These are phyloP conservation scores for Synergus japonicus DNA, from an alignment of 2,888 invertebrate species.

Conservation along the genomic window DNA sequence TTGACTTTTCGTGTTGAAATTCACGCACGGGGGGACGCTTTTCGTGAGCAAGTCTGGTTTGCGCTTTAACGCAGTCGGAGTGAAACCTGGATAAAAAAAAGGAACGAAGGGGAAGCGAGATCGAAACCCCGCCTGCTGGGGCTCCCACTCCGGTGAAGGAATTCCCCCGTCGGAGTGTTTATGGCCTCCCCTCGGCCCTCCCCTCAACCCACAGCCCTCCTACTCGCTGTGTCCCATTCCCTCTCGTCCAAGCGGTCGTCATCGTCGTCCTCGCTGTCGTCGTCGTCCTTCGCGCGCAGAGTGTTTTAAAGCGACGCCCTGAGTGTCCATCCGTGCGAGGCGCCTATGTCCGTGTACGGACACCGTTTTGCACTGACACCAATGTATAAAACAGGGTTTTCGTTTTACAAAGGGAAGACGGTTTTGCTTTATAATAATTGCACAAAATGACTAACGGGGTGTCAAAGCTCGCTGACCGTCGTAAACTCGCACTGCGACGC, in stretches of 20 bases:
- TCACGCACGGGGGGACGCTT: conserved; percentile 63
- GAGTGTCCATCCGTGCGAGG: conserved; percentile 65
- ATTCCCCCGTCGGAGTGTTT: conserved; percentile 45
- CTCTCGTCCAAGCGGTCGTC: conserved; percentile 60
- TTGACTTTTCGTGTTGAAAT: conserved; percentile 70
- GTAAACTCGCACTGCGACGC: conserved; percentile 26
- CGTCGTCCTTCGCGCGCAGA: conserved; percentile 73
- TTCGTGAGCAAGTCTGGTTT: conserved; percentile 50
- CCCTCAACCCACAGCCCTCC: conserved; percentile 50
- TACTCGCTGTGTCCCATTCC: conserved; percentile 49
- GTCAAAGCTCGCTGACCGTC: conserved; percentile 57
- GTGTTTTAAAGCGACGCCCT: conserved; percentile 73
- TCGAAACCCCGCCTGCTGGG: conserved; percentile 51
- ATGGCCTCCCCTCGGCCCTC: conserved; percentile 62
- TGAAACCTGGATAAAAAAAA: conserved; percentile 22
- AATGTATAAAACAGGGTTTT: conserved; percentile 1
- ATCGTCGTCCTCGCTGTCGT: conserved; percentile 53
- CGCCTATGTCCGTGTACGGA: conserved; percentile 46
- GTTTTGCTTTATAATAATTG: conserved; percentile 61
- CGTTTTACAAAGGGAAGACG: conserved; percentile 42
- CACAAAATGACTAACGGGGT: conserved; percentile 58
- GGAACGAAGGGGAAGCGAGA: conserved; percentile 48
- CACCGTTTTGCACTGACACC: conserved; percentile 37
- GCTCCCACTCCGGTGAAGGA: conserved; percentile 46
- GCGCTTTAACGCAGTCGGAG: conserved; percentile 53